These are phyloP conservation scores for Tethya wilhelma DNA, from an alignment of 37 sponge, comb jelly and placozoan genomes.

Conservation along the genomic window DNA sequence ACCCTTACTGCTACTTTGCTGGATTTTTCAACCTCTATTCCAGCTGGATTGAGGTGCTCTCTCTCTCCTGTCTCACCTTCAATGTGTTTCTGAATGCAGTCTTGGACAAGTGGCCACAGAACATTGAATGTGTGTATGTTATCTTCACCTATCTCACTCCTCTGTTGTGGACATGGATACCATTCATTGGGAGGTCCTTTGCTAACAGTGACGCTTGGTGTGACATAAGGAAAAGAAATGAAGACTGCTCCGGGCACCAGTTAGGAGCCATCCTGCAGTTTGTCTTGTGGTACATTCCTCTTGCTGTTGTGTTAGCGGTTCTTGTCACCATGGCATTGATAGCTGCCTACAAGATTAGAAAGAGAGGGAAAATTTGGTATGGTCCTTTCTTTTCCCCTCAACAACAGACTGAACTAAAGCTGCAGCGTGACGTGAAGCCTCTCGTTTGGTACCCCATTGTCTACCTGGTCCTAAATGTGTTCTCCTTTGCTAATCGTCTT, in stretches of 20 bases:
- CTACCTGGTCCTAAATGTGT: slow-evolving; percentile 3
- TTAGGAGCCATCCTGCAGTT: slow-evolving; percentile 10
- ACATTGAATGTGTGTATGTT: slow-evolving; percentile 2
- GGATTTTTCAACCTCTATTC: slow-evolving; percentile 45
- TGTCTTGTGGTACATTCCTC: slow-evolving; percentile 47
- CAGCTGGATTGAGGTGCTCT: neutral
- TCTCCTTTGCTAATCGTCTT: slow-evolving; percentile 6
- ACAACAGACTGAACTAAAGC: neutral
- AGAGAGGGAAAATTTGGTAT: neutral
- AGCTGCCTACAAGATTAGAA: neutral
- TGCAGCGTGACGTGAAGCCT: slow-evolving; percentile 15
- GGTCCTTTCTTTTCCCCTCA: neutral
- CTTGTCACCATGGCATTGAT: too few species aligned
- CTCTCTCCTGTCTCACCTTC: slow-evolving; percentile 18
- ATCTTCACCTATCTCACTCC: slow-evolving; percentile 14
- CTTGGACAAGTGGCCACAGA: neutral
- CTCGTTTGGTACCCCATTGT: slow-evolving; percentile 32
- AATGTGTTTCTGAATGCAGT: slow-evolving; percentile 9
- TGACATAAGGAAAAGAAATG: slow-evolving; percentile 1
- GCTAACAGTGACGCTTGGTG: slow-evolving; percentile 29
- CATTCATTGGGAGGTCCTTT: slow-evolving; percentile 9
- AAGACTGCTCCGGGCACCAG: neutral
- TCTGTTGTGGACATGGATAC: slow-evolving; percentile 37
- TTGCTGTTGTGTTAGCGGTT: too few species aligned
- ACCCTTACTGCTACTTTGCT: slow-evolving; percentile 39